phyloP scores from a whole-genome alignment of 2,888 invertebrate species.

The Pterobdella sp. region DNA sequence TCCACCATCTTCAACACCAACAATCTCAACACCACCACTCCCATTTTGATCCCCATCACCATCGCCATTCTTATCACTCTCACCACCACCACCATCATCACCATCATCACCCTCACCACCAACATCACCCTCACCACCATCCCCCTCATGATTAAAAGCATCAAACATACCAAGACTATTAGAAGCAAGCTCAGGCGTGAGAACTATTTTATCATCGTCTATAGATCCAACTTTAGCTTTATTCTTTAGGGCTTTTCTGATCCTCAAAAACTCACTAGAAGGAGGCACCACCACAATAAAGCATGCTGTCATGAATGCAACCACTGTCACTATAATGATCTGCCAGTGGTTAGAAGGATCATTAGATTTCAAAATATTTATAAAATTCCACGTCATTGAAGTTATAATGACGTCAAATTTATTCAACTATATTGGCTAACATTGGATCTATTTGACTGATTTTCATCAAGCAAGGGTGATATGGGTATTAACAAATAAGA shows the following conservation, averaged over 20 bases:
- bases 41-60: not conserved
- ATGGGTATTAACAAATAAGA: not conserved
- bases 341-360: constrained; percentile 32
- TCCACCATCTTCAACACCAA: not conserved
- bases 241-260: constrained; percentile 6
- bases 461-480: not conserved
- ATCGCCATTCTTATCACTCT: not conserved
- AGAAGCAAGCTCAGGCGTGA: not conserved
- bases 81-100: not conserved
- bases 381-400: not conserved
- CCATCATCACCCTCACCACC: not conserved
- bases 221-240: constrained; percentile 5
- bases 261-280: constrained; percentile 15
- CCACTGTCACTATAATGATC: constrained; percentile 43
- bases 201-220: not conserved
- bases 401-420: not conserved
- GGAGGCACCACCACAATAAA: constrained; percentile 44
- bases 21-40: not conserved
- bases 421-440: not conserved
- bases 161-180: not conserved
- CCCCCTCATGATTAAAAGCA: not conserved
- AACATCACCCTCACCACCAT: not conserved
- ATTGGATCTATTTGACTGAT: not conserved
- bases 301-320: constrained; percentile 44
- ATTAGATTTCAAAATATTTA: not conserved